phyloP scores from a whole-genome alignment of 2,797 vertebrate species.

The Microctenopoma steveboyesi region DNA sequence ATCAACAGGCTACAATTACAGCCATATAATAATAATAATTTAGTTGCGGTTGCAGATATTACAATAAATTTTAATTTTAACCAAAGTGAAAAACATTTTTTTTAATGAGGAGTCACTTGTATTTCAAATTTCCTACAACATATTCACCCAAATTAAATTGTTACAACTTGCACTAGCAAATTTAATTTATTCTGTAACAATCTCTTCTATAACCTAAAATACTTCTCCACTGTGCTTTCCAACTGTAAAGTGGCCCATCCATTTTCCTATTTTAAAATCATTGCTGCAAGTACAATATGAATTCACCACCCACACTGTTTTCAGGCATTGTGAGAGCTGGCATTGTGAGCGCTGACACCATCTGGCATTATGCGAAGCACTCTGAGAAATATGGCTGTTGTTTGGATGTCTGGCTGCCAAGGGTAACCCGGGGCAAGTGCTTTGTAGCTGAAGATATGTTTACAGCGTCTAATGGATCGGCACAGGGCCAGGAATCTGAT shows the following conservation, averaged over 20 bases:
- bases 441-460: conserved; percentile 62
- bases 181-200: conserved; percentile 18
- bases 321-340: conserved; percentile 45
- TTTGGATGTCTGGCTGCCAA: conserved; percentile 57
- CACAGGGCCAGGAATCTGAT: conserved; percentile 49
- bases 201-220: conserved; percentile 17
- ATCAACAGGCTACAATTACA: background rate
- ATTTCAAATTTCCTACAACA: background rate
- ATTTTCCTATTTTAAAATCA: conserved; percentile 42
- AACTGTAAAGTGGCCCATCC: conserved; percentile 30
- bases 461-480: conserved; percentile 63
- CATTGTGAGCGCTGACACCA: conserved; percentile 61
- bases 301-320: conserved; percentile 55
- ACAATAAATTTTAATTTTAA: background rate
- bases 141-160: background rate
- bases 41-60: too few species aligned
- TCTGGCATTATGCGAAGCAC: conserved; percentile 66
- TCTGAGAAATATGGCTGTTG: conserved; percentile 61
- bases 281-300: conserved; percentile 51
- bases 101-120: background rate
- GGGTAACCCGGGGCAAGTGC: conserved; percentile 59
- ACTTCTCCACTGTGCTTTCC: conserved; percentile 18
- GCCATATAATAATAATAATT: too few species aligned
- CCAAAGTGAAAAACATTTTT: background rate
- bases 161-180: background rate